A percentile compares a stretch with the other conserved stretches of the same genome.
phyloP scores from a whole-genome alignment of 2,797 vertebrate genomes.

The Enteromius argenteus region DNA sequence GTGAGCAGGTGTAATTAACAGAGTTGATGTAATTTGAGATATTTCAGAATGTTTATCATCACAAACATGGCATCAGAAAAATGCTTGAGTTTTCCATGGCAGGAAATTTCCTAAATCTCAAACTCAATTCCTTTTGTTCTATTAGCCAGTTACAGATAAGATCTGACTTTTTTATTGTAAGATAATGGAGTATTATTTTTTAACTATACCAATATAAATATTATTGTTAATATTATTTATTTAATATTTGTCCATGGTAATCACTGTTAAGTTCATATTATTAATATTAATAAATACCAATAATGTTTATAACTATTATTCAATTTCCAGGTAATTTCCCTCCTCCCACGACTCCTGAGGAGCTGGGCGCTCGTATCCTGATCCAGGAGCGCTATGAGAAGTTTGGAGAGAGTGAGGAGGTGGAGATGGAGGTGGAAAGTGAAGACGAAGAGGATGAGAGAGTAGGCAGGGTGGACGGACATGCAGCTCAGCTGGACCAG shows the following conservation, averaged over 20 bases:
- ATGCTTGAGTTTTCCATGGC: neutral
- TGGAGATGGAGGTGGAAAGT: slow-evolving; percentile 99
- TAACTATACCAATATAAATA: neutral
- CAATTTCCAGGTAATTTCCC: slow-evolving; percentile 90
- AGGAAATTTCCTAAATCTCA: neutral
- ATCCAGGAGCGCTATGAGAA: slow-evolving; percentile 99
- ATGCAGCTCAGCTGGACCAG: slow-evolving; percentile 89
- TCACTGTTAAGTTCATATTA: neutral
- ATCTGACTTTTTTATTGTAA: neutral
- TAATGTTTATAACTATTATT: neutral
- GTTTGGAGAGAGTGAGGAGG: slow-evolving; percentile 97
- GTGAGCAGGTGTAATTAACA: slow-evolving; percentile 68
- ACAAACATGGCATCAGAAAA: neutral
- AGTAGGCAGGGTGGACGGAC: slow-evolving; percentile 80
- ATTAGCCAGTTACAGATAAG: neutral
- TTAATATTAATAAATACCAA: neutral
- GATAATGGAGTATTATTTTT: neutral
- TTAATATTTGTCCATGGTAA: neutral
- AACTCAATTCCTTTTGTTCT: neutral
- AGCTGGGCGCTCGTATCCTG: slow-evolving; percentile 95
- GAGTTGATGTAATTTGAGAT: neutral
- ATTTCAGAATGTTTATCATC: neutral
- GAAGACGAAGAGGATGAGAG: slow-evolving; percentile 93
- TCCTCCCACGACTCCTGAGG: slow-evolving; percentile 97
- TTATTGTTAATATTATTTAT: neutral